Evolutionary conservation across 1,140 invertebrate genomes (phyloP).

Genomic region (Scaptodrosophila lebanonensis): DNA sequence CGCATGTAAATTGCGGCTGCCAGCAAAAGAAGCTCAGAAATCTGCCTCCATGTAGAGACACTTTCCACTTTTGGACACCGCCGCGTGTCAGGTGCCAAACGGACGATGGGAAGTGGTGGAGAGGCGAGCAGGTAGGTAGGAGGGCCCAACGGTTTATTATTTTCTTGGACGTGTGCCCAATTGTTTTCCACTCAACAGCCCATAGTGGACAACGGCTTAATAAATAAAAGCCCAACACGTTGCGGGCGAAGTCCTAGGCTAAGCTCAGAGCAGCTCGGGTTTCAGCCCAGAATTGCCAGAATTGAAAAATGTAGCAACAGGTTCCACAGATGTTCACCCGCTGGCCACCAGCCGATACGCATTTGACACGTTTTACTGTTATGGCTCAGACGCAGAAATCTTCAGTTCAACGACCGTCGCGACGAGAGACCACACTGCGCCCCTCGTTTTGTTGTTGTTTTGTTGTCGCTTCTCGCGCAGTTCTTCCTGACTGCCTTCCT

Average conservation of each 20-base stretch:
- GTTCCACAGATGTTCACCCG: conserved; percentile 7
- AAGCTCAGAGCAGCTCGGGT: conserved; percentile 31
- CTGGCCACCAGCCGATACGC: conserved; percentile 33
- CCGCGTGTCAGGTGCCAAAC: conserved; percentile 50
- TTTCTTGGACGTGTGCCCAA: conserved; percentile 39
- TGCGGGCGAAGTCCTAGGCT: conserved; percentile 54
- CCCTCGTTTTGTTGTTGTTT: conserved; percentile 18
- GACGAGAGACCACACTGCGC: conserved; percentile 45
- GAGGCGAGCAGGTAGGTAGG: too few relatives aligned
- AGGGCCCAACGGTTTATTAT: conserved; percentile 19
- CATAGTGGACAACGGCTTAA: conserved; percentile 24
- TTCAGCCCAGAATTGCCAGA: conserved; percentile 34
- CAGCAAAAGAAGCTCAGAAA: too few relatives aligned
- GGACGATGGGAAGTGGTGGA: conserved; percentile 25
- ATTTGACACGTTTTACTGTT: conserved; percentile 66
- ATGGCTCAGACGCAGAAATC: conserved; percentile 60
- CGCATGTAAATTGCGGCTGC: conserved; percentile 59
- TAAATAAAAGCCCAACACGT: conserved; percentile 32
- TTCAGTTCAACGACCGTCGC: conserved; percentile 66
- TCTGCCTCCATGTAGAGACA: conserved; percentile 43
- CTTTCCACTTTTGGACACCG: conserved; percentile 61
- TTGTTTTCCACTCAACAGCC: background rate
- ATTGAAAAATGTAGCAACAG: too few relatives aligned
- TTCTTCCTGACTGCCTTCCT: conserved; percentile 67
- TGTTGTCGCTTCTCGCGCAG: conserved; percentile 61